Conservation (phyloP, 2,797 vertebrate genomes). For the Enteromius unitaeniatus region DNA sequence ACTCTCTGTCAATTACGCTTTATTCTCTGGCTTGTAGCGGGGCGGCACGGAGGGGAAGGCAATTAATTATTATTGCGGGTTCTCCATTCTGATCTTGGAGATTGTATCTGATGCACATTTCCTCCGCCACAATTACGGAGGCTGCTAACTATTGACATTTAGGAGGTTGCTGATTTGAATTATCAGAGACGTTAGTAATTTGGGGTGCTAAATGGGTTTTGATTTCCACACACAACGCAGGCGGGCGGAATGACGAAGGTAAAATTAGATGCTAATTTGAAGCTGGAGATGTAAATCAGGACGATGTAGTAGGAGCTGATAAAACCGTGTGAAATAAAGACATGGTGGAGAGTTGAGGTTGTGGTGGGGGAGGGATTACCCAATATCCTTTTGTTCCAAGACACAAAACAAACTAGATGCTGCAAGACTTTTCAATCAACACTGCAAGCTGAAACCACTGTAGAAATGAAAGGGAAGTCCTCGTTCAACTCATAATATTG, state of each 20-base stretch:
- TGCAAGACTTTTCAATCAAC: neutral
- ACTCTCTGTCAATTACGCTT: conserved; percentile 55
- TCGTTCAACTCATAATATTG: neutral
- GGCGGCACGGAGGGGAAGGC: conserved; percentile 46
- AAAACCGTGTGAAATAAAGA: conserved; percentile 2
- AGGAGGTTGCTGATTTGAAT: conserved; percentile 61
- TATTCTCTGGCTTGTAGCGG: conserved; percentile 45
- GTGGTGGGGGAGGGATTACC: neutral
- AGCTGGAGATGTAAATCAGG: conserved; percentile 26
- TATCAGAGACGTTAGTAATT: conserved; percentile 62
- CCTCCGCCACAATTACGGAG: conserved; percentile 61
- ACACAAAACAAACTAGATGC: neutral
- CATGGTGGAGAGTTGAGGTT: neutral
- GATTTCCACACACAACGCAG: conserved; percentile 50
- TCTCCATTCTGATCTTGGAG: conserved; percentile 54
- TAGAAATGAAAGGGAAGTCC: neutral
- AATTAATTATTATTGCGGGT: conserved; percentile 65
- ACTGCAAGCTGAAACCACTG: neutral
- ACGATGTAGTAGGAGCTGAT: conserved; percentile 19
- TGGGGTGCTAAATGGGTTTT: conserved; percentile 53
- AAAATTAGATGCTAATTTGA: conserved; percentile 43
- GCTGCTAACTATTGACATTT: conserved; percentile 65
- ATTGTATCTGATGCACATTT: conserved; percentile 65
- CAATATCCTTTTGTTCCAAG: neutral
- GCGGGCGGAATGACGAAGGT: conserved; percentile 22